Evolutionary conservation across 2,888 invertebrate genomes (phyloP), one percentile per base, ranked within the genome.

Genomic region (Drosophila atroscutellata): DNA sequence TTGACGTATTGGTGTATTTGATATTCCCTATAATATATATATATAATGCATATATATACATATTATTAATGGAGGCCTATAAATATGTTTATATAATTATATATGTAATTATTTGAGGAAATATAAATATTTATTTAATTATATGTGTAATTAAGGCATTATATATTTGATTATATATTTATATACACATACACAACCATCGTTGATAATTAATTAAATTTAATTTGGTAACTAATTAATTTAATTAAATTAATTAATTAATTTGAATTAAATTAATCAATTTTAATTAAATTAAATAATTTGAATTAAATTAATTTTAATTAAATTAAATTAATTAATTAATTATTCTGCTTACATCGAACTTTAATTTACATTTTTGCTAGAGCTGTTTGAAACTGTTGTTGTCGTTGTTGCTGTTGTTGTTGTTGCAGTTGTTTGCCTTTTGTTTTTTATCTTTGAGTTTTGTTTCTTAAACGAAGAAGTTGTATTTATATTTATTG

Each of bases 301-400:
- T 30, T 24, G 2, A 15, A 45, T 20, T 24, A 20, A 20, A 42
- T 28, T 45, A 45, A 45, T 13, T 45, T 7, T 1, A 7, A 28
- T 28, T 30, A 2, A 30, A 39, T 39, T 20, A 2, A 42, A 20
- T 24, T 24, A 45, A 45, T 24, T 45, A 13, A 24, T 24, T 3
- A 24, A 24, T 8, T 45, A 24, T 8, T 45, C 24, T 8, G 9
- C 11, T 54, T 58, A 26, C 37, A 47, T 4, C 13, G n/a, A 39
- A 26, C 13, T n/a, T 52, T 39, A 30, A 51, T 39, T 51, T 51
- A 20, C 4, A 30, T 24, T 56, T 28, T 66, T 57, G 68, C 68
- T 67, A 56, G 42, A 67, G 50, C 39, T 56, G 49, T 67, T 34
- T 65, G 54, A 54, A 64, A 24, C 26, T 63, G 37, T 64, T 66